phyloP scores from a whole-genome alignment of 2,797 vertebrate species.

The Halcyon leucocephala region DNA sequence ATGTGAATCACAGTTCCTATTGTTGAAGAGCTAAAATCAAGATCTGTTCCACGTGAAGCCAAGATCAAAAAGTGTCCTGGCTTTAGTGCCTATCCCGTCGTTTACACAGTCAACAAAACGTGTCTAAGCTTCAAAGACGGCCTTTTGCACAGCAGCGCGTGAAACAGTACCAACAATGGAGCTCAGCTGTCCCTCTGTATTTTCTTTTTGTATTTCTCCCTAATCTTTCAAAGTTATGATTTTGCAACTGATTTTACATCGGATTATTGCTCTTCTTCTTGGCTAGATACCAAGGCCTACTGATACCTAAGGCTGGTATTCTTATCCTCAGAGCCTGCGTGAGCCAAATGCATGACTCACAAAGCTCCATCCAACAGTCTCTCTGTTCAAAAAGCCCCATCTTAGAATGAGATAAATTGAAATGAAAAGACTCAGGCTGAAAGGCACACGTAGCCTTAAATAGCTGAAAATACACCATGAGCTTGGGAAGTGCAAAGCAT shows the following conservation, averaged over 20 bases:
- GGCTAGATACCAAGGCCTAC: neutral
- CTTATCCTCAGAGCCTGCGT: neutral
- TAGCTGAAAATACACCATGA: neutral
- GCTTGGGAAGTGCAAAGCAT: constrained; percentile 17
- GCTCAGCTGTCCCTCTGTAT: neutral
- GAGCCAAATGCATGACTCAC: constrained; percentile 45
- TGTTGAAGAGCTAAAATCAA: constrained; percentile 1
- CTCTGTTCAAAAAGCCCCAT: neutral
- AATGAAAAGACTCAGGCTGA: neutral
- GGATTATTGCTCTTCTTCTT: constrained; percentile 4
- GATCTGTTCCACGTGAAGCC: neutral
- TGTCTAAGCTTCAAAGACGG: neutral
- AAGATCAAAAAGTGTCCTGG: neutral
- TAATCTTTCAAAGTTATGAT: neutral
- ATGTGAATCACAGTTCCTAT: neutral
- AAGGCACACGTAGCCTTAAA: constrained; percentile 2
- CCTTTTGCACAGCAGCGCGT: neutral
- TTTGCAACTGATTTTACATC: constrained; percentile 15
- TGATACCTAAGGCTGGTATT: constrained; percentile 16
- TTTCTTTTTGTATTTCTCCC: neutral
- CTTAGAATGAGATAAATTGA: neutral
- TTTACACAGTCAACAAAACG: neutral
- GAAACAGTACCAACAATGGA: neutral
- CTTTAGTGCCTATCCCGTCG: neutral
- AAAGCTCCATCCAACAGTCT: neutral